Percentiles rank a stretch among this genome's conserved stretches.
These are phyloP conservation scores for Babylonia areolata DNA, from an alignment of 1,140 invertebrate species.

Conservation along the genomic window DNA sequence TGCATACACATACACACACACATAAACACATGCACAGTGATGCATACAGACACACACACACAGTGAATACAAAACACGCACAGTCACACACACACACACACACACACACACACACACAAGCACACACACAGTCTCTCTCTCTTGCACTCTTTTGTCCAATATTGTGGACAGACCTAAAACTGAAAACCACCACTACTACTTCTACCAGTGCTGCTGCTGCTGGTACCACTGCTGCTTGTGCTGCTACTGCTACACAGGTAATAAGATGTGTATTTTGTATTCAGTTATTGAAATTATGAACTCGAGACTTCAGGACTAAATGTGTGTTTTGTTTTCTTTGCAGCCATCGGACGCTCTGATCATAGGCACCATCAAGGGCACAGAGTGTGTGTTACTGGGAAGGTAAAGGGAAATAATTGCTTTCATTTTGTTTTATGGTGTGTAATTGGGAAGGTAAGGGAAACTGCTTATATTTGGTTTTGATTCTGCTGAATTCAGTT, in stretches of 20 bases:
- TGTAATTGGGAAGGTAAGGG: not conserved
- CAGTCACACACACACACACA: not conserved
- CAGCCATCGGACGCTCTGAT: slow-evolving; percentile 89
- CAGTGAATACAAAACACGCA: not conserved
- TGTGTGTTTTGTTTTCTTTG: slow-evolving; percentile 43
- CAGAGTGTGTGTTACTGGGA: slow-evolving; percentile 89
- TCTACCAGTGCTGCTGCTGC: not conserved
- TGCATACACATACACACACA: not conserved
- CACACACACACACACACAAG: not conserved
- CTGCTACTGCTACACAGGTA: not conserved
- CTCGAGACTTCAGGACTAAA: too few species aligned
- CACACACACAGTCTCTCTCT: too few species aligned
- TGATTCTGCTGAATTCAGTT: too few species aligned
- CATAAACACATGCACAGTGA: not conserved
- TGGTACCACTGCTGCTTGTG: not conserved
- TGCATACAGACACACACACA: not conserved
- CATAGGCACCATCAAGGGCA: slow-evolving; percentile 82
- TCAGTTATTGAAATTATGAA: not conserved
- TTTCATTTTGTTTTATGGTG: not conserved
- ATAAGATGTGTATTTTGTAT: not conserved
- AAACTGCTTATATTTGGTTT: too few species aligned
- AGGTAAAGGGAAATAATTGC: slow-evolving; percentile 76
- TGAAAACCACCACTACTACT: too few species aligned
- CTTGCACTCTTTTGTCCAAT: too few species aligned
- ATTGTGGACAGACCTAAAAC: too few species aligned